Conservation (phyloP, 2,888 invertebrate species). For the Vesta saturnalis region DNA sequence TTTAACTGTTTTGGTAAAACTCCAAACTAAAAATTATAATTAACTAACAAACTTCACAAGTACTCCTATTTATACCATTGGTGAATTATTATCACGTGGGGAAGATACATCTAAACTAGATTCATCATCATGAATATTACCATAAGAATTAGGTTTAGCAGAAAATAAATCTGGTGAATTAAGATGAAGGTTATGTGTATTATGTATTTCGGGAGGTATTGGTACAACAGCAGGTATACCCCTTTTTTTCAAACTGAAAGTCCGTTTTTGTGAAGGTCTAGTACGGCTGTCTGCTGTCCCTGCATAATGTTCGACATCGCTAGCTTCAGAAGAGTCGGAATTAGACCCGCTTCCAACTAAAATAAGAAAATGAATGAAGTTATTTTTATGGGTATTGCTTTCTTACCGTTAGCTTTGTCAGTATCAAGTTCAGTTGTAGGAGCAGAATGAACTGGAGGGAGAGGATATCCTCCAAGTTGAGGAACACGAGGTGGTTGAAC, state of each 20-base stretch:
- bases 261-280: conserved; percentile 61
- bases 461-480: conserved; percentile 64
- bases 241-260: conserved; percentile 61
- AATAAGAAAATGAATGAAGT: conserved; percentile 20
- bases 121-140: conserved; percentile 70
- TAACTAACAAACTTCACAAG: conserved; percentile 21
- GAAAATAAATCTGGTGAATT: conserved; percentile 60
- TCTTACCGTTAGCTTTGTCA: conserved; percentile 57
- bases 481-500: conserved; percentile 88
- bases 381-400: too few relatives aligned
- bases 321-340: conserved; percentile 60
- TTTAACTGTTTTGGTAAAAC: conserved; percentile 65
- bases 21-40: conserved; percentile 61
- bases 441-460: conserved; percentile 57
- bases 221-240: conserved; percentile 52
- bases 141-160: conserved; percentile 62
- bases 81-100: conserved; percentile 72
- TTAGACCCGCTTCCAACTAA: conserved; percentile 59
- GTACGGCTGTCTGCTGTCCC: conserved; percentile 54
- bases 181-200: conserved; percentile 57
- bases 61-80: conserved; percentile 63
- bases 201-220: conserved; percentile 72
- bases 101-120: conserved; percentile 73
- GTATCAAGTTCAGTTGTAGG: conserved; percentile 53
- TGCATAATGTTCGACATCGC: conserved; percentile 57